phyloP scores from a whole-genome alignment of 2,888 invertebrate species.

The Pristionchus japonicus region DNA sequence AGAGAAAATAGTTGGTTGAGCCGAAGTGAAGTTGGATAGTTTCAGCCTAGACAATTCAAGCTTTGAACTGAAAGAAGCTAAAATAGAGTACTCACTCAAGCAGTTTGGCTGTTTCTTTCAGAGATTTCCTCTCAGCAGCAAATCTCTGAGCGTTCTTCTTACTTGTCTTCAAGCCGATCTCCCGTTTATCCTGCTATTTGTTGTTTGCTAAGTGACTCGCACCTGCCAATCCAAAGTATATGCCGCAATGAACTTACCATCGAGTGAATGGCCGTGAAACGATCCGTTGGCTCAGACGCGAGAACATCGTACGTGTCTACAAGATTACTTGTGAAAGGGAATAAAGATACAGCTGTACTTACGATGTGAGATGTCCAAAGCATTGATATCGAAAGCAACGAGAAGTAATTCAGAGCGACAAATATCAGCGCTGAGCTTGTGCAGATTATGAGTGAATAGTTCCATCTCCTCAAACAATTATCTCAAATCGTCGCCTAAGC shows the following conservation, averaged over 20 bases:
- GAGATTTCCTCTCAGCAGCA: background rate
- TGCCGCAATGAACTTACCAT: no score
- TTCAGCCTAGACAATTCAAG: no score
- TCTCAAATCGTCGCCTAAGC: background rate
- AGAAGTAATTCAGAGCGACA: background rate
- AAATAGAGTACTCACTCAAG: no score
- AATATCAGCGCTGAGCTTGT: background rate
- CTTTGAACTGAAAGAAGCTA: no score
- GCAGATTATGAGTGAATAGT: background rate
- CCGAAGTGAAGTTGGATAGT: background rate
- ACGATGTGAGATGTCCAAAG: background rate
- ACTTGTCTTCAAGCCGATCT: background rate
- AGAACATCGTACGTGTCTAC: background rate
- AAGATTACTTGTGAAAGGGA: background rate
- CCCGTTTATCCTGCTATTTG: background rate
- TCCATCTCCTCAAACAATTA: background rate
- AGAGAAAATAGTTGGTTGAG: background rate
- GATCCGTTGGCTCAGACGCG: background rate
- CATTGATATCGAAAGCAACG: background rate
- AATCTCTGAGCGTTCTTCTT: background rate
- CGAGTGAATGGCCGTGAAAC: background rate
- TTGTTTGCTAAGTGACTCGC: no score
- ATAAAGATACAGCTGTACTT: background rate
- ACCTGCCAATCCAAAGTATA: no score
- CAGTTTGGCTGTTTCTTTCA: background rate